A percentile compares a stretch with the other conserved stretches of the same genome.
Evolutionary conservation across 2,113 vertebrate species (phyloP).

Genomic region (Piprites chloris): DNA sequence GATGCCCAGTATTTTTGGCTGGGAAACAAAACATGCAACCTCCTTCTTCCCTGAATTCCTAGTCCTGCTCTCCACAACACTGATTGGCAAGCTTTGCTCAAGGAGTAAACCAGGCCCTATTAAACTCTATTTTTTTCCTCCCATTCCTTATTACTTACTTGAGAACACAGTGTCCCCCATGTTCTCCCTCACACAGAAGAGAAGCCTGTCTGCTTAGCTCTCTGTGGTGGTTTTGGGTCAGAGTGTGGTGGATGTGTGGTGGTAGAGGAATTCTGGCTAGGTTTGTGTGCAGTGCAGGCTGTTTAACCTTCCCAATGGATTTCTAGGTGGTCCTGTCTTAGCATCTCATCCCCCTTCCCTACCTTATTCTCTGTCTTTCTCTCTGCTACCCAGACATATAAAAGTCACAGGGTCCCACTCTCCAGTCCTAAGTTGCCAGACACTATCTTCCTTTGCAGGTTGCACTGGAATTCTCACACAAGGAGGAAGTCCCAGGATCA

Average conservation of each 20-base stretch:
- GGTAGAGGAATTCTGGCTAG: not conserved
- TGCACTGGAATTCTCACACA: slow-evolving; percentile 35
- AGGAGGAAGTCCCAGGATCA: slow-evolving; percentile 21
- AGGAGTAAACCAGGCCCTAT: not conserved
- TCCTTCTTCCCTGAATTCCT: not conserved
- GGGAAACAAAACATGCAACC: not conserved
- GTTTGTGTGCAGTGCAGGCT: not conserved
- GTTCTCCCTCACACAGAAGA: not conserved
- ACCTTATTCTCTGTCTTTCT: not conserved
- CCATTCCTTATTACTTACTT: not conserved
- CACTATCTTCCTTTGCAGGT: slow-evolving; percentile 15
- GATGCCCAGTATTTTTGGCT: not conserved
- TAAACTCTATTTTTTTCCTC: not conserved
- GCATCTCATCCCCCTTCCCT: not conserved
- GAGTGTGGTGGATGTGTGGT: not conserved
- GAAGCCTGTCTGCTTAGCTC: not conserved
- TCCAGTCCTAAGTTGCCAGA: not conserved
- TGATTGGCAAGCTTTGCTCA: not conserved
- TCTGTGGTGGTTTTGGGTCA: not conserved
- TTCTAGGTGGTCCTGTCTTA: not conserved
- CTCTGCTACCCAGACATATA: not conserved
- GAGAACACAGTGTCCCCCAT: not conserved
- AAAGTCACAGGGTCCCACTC: not conserved
- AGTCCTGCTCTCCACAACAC: not conserved
- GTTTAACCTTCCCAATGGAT: not conserved